Percentiles rank a stretch among this genome's conserved stretches.
phyloP scores from a whole-genome alignment of 2,888 invertebrate genomes.

The Heliconius charithonia region DNA sequence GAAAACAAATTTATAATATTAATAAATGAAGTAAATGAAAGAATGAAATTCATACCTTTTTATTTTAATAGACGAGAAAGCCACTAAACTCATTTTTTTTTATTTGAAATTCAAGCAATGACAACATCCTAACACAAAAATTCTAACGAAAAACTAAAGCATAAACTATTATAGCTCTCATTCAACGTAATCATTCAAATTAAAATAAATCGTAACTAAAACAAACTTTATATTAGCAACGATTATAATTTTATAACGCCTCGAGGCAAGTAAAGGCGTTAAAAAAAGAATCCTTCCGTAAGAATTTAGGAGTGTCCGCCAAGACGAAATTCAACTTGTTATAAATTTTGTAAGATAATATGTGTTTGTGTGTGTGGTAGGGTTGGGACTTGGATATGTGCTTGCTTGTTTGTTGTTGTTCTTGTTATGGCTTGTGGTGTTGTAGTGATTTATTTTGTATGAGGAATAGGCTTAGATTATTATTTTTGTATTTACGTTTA shows the following conservation, averaged over 20 bases:
- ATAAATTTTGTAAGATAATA: slow-evolving; percentile 83
- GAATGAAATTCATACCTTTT: too few species aligned
- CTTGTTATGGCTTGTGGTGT: neutral
- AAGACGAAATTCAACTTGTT: slow-evolving; percentile 79
- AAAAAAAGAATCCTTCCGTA: slow-evolving; percentile 77
- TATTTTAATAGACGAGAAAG: neutral
- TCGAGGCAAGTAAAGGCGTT: slow-evolving; percentile 63
- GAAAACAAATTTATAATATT: neutral
- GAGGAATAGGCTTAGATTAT: neutral
- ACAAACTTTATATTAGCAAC: slow-evolving; percentile 63
- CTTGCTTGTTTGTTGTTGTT: neutral
- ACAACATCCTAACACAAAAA: neutral
- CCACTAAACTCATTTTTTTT: neutral
- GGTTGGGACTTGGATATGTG: slow-evolving; percentile 14
- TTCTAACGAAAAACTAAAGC: slow-evolving; percentile 28
- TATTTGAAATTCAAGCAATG: neutral
- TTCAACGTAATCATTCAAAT: slow-evolving; percentile 60
- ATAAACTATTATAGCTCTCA: slow-evolving; percentile 41
- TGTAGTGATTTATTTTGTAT: neutral
- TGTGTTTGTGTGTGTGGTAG: slow-evolving; percentile 77
- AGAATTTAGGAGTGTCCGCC: slow-evolving; percentile 81
- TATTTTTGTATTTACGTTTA: too few species aligned
- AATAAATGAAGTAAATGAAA: neutral
- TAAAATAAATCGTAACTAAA: slow-evolving; percentile 65
- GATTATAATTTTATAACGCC: slow-evolving; percentile 74